Evolutionary conservation across 2,797 vertebrate species (phyloP), one percentile per base, ranked within the genome.

Genomic region (Urocyon cinereoargenteus): DNA sequence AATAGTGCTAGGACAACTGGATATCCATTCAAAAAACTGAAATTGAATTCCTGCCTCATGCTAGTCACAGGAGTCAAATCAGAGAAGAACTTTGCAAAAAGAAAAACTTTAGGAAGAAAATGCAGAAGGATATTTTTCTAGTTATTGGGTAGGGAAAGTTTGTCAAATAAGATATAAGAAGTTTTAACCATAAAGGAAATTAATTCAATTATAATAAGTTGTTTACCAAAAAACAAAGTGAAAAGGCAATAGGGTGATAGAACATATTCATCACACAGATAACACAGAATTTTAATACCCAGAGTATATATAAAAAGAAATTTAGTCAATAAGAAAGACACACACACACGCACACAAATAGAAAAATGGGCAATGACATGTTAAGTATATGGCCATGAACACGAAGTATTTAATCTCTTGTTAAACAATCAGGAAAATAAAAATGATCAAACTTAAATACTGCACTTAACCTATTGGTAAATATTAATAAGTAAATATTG

Each of bases 81-180:
- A 82, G 85, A 88, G 49, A 88, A 86, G 66, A 24, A 78, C 53
- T 75, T n/a, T n/a, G 34, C 53, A 85, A 28, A 83, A 86, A 91
- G 6, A 21, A 89, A 91, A 91, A 83, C 24, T 77, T 82, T 24
- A 53, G 24, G n/a, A 73, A 91, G 49, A 70, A 94, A 91, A 83
- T 31, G 45, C 6, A 62, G 31, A 7, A 86, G 28, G 84, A 61
- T 31, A 57, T 72, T 61, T 55, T 57, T 88, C 83, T 66, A 45
- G 11, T 85, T 92, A 77, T 45, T 10, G 1, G 3, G 2, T 81
- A 94, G 31, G 10, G 3, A 82, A 90, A 3, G 0, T 95, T 92
- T 86, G 19, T 51, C 87, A 88, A 90, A 62, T n/a, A 92, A 88
- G 3, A 11, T 81, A 72, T 5, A 83, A 85, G 49, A 90, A n/a